Percentiles rank a stretch among this genome's conserved stretches.
Evolutionary conservation across 1,140 invertebrate genomes (phyloP).

Genomic region (Brachystomella parvula): DNA sequence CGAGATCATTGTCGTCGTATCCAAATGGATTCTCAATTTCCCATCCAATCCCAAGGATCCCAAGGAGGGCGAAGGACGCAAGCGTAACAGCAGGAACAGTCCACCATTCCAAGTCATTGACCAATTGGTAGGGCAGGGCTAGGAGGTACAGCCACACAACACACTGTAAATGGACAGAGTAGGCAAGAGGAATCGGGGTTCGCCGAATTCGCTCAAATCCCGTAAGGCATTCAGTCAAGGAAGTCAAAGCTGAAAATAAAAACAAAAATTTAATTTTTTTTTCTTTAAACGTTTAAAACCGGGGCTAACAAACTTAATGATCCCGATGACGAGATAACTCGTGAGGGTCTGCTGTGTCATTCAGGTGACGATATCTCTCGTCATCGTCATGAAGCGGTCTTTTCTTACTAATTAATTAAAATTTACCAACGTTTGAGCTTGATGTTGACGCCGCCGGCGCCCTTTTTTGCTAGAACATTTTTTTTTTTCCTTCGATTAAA

Average conservation of each 20-base stretch:
- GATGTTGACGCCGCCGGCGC: no score
- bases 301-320: no score
- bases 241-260: conserved; percentile 16
- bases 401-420: no score
- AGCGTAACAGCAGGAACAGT: conserved; percentile 29
- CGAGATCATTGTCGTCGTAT: neutral
- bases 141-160: conserved; percentile 35
- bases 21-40: conserved; percentile 36
- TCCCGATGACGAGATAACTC: no score
- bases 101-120: conserved; percentile 26
- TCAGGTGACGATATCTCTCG: no score
- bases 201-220: conserved; percentile 32
- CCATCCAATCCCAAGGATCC: conserved; percentile 35
- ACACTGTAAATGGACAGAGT: conserved; percentile 35
- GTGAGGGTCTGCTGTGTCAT: no score
- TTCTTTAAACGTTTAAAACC: no score
- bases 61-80: conserved; percentile 32
- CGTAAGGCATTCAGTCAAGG: conserved; percentile 33
- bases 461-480: no score
- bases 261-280: no score
- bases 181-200: conserved; percentile 36
- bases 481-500: no score
- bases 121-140: conserved; percentile 31
- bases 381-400: no score
- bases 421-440: no score